Conservation (phyloP, 2,888 invertebrate species). For the Polylopha cassiicola region DNA sequence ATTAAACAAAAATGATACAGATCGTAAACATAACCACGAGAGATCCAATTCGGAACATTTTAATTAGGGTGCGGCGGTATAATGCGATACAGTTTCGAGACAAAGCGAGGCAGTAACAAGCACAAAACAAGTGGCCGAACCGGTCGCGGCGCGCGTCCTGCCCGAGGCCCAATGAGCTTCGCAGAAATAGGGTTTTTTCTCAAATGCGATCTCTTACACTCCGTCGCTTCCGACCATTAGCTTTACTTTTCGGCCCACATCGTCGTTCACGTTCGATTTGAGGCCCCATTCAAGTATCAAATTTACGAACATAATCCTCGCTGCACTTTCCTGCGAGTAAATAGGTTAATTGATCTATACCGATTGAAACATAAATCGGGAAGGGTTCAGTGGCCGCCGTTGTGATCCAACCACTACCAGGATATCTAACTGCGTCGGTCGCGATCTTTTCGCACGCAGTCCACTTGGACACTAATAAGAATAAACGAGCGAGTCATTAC, state of each 20-base stretch:
- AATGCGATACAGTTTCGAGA: slow-evolving; percentile 47
- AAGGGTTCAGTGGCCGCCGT: slow-evolving; percentile 43
- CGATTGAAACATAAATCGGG: slow-evolving; percentile 34
- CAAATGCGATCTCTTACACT: slow-evolving; percentile 42
- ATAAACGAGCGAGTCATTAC: slow-evolving; percentile 42
- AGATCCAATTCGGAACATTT: slow-evolving; percentile 65
- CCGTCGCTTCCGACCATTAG: slow-evolving; percentile 42
- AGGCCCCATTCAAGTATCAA: slow-evolving; percentile 33
- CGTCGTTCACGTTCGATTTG: slow-evolving; percentile 39
- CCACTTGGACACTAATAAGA: slow-evolving; percentile 27
- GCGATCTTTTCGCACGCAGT: slow-evolving; percentile 52
- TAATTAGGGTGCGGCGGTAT: slow-evolving; percentile 57
- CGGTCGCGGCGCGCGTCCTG: slow-evolving; percentile 24
- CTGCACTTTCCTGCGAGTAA: slow-evolving; percentile 21
- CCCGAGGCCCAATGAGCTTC: slow-evolving; percentile 33
- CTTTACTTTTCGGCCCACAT: slow-evolving; percentile 33
- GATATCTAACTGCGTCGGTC: slow-evolving; percentile 45
- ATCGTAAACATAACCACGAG: slow-evolving; percentile 54
- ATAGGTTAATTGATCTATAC: slow-evolving; percentile 40
- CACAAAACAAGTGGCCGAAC: slow-evolving; percentile 25
- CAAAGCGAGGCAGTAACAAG: slow-evolving; percentile 32
- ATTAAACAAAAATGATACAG: slow-evolving; percentile 70
- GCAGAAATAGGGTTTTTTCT: slow-evolving; percentile 45
- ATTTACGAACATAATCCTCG: slow-evolving; percentile 24
- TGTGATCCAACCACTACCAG: slow-evolving; percentile 47